Evolutionary conservation across 2,888 invertebrate genomes (phyloP).

Genomic region (Pyralis farinalis): DNA sequence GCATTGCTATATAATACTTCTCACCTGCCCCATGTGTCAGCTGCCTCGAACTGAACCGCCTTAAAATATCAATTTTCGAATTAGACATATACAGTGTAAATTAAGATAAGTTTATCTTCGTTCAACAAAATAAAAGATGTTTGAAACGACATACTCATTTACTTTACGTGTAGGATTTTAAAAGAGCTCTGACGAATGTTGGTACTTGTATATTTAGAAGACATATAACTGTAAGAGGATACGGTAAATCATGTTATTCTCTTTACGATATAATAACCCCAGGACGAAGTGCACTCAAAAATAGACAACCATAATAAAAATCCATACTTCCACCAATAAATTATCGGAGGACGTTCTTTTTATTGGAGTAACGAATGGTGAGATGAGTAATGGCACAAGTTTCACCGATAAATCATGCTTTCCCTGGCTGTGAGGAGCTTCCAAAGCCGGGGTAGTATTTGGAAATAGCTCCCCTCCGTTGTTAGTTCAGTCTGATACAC

Average conservation of each 20-base stretch:
- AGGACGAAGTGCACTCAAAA: constrained; percentile 59
- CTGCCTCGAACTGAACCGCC: constrained; percentile 26
- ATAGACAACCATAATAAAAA: constrained; percentile 68
- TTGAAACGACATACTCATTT: constrained; percentile 6
- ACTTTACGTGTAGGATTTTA: constrained; percentile 10
- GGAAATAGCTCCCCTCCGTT: constrained; percentile 57
- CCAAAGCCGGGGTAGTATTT: constrained; percentile 59
- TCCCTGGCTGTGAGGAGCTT: constrained; percentile 57
- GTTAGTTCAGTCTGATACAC: constrained; percentile 57
- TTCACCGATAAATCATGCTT: constrained; percentile 74
- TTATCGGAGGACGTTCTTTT: constrained; percentile 75
- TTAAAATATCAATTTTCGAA: constrained; percentile 25
- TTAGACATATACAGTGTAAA: constrained; percentile 24
- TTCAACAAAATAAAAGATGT: constrained; percentile 11
- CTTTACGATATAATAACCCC: constrained; percentile 59
- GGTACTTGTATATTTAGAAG: constrained; percentile 17
- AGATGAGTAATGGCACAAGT: constrained; percentile 77
- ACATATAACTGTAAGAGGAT: constrained; percentile 38
- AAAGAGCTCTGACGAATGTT: constrained; percentile 10
- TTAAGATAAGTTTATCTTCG: constrained; percentile 23
- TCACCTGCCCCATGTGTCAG: constrained; percentile 37
- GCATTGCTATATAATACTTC: constrained; percentile 28
- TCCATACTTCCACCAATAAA: constrained; percentile 69
- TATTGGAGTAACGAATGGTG: constrained; percentile 79
- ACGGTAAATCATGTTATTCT: constrained; percentile 57